Base-by-base conservation (phyloP, 2,888 invertebrate genomes). In the Crematogaster levior region DNA sequence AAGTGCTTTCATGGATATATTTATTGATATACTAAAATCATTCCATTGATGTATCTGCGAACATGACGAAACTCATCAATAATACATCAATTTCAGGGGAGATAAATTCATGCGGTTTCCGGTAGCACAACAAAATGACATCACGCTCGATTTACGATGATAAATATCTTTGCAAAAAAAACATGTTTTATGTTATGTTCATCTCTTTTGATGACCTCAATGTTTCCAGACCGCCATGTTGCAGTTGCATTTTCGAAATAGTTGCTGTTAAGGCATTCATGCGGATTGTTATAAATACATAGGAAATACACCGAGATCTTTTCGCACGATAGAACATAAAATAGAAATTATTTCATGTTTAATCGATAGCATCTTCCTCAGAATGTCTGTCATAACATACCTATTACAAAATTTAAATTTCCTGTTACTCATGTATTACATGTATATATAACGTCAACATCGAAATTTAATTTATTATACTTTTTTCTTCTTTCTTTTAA, bases 151-250 rank as follows among this genome's bases (percentile, higher is more conserved):
- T 65, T 27, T 37, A 40, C 15, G 10, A 27, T 46, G 34, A 79
- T 46, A 24, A 79, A 58, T 70, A 70, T 58, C n/a, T 5, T 56
- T 21, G 21, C 30, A 10, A 56, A 58, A 56, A 18, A 34, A 27
- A 3, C 18, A 18, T 43, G 40, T 68, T 77, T 77, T 68, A 56
- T 68, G 43, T 77, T 43, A 79, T 70, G 43, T 58, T 70, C 18
- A 58, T 56, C 40, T 24, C 56, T 56, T 77, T 68, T 68, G 18
- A 53, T 40, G 34, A 68, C 40, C 56, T 40, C 65, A 21, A 46
- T 37, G 12, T 65, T 48, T 65, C n/a, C 9, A 66, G 40, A 75
- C 66, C 75, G 66, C 75, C 75, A 75, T 66, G 37, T 75, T 75
- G 75, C 75, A 65, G 48, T 37, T 48, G 34, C 48, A 74, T 34